These are phyloP conservation scores for Scrobipalpa costella DNA, from an alignment of 2,888 invertebrate species.

Conservation along the genomic window DNA sequence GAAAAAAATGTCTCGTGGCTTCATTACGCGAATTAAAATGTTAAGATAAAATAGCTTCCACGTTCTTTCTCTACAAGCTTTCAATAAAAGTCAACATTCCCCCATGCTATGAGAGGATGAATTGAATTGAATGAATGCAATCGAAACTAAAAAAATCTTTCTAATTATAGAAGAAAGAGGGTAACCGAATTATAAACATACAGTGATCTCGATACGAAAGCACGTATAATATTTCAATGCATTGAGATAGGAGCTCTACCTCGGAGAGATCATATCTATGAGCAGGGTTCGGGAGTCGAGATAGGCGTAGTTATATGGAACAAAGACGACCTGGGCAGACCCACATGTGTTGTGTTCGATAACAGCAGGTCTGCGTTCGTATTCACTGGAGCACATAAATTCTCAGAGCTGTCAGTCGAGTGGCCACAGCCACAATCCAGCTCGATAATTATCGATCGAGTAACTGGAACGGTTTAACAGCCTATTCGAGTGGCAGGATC, in stretches of 20 bases:
- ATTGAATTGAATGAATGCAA: constrained; percentile 3
- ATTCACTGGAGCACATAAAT: constrained; percentile 28
- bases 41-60: background rate
- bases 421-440: constrained; percentile 34
- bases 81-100: background rate
- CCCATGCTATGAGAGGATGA: background rate
- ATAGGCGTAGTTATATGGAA: background rate
- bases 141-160: constrained; percentile 9
- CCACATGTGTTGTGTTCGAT: constrained; percentile 20
- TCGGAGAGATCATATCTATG: background rate
- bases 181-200: constrained; percentile 11
- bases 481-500: constrained; percentile 52
- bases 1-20: background rate
- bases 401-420: constrained; percentile 28
- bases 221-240: background rate
- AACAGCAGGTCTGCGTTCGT: constrained; percentile 19
- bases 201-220: background rate
- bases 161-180: constrained; percentile 11
- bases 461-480: constrained; percentile 52
- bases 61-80: background rate
- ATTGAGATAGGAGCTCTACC: background rate
- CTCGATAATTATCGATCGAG: constrained; percentile 53
- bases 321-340: constrained; percentile 16
- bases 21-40: background rate
- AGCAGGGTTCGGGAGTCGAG: constrained; percentile 6